These are phyloP conservation scores for Intellagama lesueurii DNA, from an alignment of 2,797 vertebrate genomes.

Conservation along the genomic window DNA sequence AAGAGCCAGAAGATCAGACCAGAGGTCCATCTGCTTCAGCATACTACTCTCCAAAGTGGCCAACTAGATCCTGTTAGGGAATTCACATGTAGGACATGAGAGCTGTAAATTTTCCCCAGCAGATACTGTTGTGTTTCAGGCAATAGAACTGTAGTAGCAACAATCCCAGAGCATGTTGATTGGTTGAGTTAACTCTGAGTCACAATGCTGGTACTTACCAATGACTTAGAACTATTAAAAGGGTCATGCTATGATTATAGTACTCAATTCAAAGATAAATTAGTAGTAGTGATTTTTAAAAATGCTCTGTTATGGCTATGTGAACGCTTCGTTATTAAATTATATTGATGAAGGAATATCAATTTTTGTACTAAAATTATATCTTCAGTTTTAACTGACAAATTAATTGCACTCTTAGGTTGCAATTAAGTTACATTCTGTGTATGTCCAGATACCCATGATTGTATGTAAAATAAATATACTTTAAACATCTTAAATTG, in stretches of 20 bases:
- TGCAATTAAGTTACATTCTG: not conserved
- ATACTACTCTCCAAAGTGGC: not conserved
- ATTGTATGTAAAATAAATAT: not conserved
- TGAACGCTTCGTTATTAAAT: not conserved
- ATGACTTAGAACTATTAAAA: constrained; percentile 12
- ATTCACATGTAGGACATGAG: not conserved
- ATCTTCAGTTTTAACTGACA: constrained; percentile 4
- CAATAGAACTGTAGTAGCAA: constrained; percentile 1
- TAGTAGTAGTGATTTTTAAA: constrained; percentile 39
- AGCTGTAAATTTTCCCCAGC: no score
- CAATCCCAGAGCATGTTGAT: constrained; percentile 21
- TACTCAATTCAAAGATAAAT: constrained; percentile 58
- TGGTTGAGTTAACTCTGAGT: constrained; percentile 9
- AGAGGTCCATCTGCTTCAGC: not conserved
- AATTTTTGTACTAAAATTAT: not conserved
- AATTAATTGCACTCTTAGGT: not conserved
- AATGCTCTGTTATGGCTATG: constrained; percentile 16
- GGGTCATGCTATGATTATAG: constrained; percentile 43
- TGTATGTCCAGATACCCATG: not conserved
- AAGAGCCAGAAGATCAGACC: not conserved
- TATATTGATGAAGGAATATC: constrained; percentile 1
- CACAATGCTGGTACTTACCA: constrained; percentile 25
- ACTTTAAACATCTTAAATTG: not conserved
- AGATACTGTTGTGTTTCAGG: not conserved
- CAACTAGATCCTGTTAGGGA: not conserved